Evolutionary conservation across 2,797 vertebrate species (phyloP), one percentile per base, ranked within the genome.

Genomic region (Danio tinwini): DNA sequence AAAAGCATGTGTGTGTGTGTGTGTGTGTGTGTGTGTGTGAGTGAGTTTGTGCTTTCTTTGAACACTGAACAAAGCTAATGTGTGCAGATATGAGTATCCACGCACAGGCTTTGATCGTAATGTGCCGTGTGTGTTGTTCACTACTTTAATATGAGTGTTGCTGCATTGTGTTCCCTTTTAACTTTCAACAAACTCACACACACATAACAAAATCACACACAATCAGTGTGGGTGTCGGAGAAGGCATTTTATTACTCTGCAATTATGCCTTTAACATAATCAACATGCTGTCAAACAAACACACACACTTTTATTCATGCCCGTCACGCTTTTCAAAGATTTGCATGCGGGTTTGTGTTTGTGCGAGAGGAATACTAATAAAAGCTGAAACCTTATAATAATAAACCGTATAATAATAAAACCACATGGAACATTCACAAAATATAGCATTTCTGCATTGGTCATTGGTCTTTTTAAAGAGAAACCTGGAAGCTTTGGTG

Each of bases 211-310:
- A 81, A 56, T 76, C 13, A 47, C 39, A 62, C 68, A 78, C 58
- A 45, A 75, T 63, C 67, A 73, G 74, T 82, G 77, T 52, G 47
- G 49, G 71, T 16, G 47, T 29, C 53, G 52, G 9, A 7, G 21
- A 6, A 12, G 49, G 42, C 14, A 13, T 67, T 69, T 19, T n/a
- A 44, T 63, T 81, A 70, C 53, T 64, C 17, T 10, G 16, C 67
- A 42, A 42, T 79, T 69, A 69, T 78, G 56, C 40, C 10, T 50
- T 70, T 63, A 77, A 65, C 52, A 70, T 37, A 16, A 44, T 52
- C 45, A 67, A 70, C 21, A 47, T 69, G 19, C 47, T 65, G 68
- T 62, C 73, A 84, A 83, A 83, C 59, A 39, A 77, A 67, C n/a
- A 61, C 74, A 71, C 50, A 64, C 69, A 45, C 29, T 29, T 29